Conservation (phyloP, 2,888 invertebrate species). For the Netelia melanura region DNA sequence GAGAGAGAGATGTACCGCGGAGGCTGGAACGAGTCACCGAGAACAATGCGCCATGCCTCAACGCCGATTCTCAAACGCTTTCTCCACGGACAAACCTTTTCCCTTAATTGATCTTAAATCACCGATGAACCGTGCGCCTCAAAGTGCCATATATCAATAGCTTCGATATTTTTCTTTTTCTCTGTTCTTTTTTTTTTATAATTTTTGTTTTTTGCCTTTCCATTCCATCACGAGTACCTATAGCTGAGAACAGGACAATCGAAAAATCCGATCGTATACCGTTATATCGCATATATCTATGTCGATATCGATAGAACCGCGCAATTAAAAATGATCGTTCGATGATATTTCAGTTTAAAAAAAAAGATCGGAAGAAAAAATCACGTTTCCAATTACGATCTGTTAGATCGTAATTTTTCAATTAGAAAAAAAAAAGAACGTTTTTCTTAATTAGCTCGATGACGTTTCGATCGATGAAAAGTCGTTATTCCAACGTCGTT, state of each 20-base stretch:
- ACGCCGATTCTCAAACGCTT: conserved; percentile 64
- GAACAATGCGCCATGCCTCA: conserved; percentile 66
- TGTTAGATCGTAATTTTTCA: neutral
- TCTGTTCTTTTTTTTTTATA: neutral
- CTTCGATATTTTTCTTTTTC: conserved; percentile 18
- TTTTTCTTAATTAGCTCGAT: neutral
- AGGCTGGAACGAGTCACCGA: conserved; percentile 60
- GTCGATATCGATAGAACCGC: neutral
- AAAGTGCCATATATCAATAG: conserved; percentile 38
- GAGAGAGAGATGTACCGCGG: conserved; percentile 40
- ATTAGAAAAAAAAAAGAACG: neutral
- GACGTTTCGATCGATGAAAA: neutral
- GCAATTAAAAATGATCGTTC: neutral
- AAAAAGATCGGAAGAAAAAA: neutral
- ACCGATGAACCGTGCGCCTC: conserved; percentile 59
- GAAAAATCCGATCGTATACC: neutral
- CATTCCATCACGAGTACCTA: conserved; percentile 21
- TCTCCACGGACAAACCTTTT: conserved; percentile 67
- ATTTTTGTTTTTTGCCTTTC: too few species aligned
- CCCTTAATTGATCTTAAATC: conserved; percentile 69
- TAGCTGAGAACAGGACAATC: conserved; percentile 15
- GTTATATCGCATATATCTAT: neutral
- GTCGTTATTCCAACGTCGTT: neutral
- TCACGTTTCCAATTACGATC: neutral
- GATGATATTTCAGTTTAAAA: neutral